Evolutionary conservation across 2,797 vertebrate genomes (phyloP), one percentile per base, ranked within the genome.

Genomic region (Hyperoplus immaculatus): DNA sequence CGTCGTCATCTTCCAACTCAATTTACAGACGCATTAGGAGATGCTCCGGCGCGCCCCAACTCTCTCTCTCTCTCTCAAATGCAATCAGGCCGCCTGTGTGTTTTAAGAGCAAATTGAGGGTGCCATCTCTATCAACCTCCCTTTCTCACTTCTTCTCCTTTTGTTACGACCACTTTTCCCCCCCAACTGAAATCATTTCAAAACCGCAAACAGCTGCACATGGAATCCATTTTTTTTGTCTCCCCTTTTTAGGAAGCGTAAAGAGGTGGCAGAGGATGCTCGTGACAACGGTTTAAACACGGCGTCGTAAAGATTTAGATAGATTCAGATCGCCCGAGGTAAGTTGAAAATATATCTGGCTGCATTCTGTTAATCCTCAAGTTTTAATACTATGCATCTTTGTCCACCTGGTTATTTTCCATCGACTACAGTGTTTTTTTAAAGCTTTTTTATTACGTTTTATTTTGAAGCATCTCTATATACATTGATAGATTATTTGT

Each of bases 21-120:
- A 93, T 93, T 93, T 94, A 87, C 91, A 87, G 92, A 89, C 81
- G 89, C 93, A 93, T 94, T 92, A 93, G 89, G 87, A 86, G 90
- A 91, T 79, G 88, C 87, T 80, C 92, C 93, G 92, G 90, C 84
- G 86, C 83, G 81, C 90, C 92, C 92, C 79, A 68, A 29, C 29
- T 29, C 29, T 29, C 29, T 29, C 29, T 29, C 29, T 29, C 84
- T 89, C 89, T 63, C 91, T 90, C 89, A 89, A 93, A 94, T 91
- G 87, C 89, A 93, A 92, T 93, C 92, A 93, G 88, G 54, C 82
- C 74, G 90, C 86, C 87, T 86, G 86, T 91, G 88, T 90, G 85
- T 89, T 87, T 91, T 86, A 85, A 85, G 83, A 86, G 91, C 87
- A 87, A 90, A 90, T 82, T 62, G 88, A 87, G 85, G 82, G 85